Conservation (phyloP, 2,888 invertebrate species). For the Oasisia sp. region DNA sequence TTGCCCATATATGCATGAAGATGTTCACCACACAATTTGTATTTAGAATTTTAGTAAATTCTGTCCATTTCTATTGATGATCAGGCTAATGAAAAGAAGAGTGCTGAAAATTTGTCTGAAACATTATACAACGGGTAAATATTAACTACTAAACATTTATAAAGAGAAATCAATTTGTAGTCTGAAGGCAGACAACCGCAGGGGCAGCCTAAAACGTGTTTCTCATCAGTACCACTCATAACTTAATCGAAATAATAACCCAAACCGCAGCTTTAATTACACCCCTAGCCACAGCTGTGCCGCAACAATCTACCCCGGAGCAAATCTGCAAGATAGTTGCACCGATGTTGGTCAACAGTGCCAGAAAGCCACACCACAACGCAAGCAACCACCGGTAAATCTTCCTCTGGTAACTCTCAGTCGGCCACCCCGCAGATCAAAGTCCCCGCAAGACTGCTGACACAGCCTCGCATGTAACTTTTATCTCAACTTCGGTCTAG, state of each 20-base stretch:
- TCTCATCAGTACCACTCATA: neutral
- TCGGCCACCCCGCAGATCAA: neutral
- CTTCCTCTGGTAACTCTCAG: neutral
- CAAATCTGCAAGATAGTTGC: neutral
- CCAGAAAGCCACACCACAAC: neutral
- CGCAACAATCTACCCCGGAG: neutral
- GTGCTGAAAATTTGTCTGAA: no score
- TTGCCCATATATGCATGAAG: no score
- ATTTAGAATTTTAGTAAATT: no score
- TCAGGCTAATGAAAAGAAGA: no score
- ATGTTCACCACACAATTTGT: no score
- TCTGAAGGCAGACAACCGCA: neutral
- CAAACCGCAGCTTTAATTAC: neutral
- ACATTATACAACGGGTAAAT: no score
- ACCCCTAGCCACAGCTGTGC: neutral
- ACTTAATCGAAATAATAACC: neutral
- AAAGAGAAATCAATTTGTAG: neutral
- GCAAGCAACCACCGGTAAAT: neutral
- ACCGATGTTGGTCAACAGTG: neutral
- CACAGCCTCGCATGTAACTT: neutral
- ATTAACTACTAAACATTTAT: no score
- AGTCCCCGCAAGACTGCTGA: neutral
- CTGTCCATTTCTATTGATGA: no score
- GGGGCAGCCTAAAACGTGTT: neutral
- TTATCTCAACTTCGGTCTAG: slow-evolving; percentile 7